A percentile compares a stretch with the other conserved stretches of the same genome.
Evolutionary conservation across 1,140 invertebrate species (phyloP).

Genomic region (Bicyclus anynana): DNA sequence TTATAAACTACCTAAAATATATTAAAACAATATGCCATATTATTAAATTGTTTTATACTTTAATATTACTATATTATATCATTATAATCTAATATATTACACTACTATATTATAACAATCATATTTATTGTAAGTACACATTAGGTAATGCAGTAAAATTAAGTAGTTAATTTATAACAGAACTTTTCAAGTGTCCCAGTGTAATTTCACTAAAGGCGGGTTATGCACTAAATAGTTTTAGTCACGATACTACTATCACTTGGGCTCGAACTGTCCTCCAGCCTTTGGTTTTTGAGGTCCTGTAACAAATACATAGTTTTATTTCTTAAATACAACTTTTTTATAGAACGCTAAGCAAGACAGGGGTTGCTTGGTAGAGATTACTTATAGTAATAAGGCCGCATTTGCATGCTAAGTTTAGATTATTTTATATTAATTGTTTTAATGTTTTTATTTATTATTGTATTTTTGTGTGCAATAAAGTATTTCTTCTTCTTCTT

Average conservation of each 20-base stretch:
- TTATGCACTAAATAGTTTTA: conserved; percentile 71
- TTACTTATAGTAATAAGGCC: no score
- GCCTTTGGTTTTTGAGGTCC: conserved; percentile 57
- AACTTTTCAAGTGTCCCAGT: conserved; percentile 26
- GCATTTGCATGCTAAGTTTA: no score
- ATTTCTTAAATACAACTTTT: no score
- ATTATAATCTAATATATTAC: conserved; percentile 2
- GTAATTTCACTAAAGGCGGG: conserved; percentile 57
- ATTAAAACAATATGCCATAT: background rate
- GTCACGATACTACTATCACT: conserved; percentile 69
- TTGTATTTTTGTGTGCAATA: no score
- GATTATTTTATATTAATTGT: no score
- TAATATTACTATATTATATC: background rate
- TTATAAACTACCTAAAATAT: conserved; percentile 10
- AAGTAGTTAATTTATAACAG: background rate
- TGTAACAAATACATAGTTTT: conserved; percentile 36
- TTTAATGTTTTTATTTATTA: no score
- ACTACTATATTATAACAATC: background rate
- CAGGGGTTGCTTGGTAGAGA: no score
- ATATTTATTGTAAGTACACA: conserved; percentile 27
- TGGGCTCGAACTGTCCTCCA: conserved; percentile 61
- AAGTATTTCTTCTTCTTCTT: no score
- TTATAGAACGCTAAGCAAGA: no score
- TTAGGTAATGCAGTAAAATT: conserved; percentile 14
- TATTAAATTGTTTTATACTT: background rate